phyloP scores from a whole-genome alignment of 2,888 invertebrate species.

The Oasisia sp. region DNA sequence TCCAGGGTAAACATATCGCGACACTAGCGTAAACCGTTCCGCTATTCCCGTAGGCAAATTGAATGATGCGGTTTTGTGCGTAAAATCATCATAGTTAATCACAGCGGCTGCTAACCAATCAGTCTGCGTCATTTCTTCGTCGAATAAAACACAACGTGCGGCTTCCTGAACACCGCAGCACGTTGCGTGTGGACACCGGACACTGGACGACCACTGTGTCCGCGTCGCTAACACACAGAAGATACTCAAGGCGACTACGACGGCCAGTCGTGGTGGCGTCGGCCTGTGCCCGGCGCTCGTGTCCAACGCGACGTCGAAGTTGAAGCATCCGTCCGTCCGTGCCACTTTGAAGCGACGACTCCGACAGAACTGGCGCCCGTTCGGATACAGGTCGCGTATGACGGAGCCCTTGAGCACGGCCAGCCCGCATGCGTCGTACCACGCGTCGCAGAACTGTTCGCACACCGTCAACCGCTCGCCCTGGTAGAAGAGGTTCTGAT shows the following conservation, averaged over 20 bases:
- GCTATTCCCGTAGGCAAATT: not conserved
- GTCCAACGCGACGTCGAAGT: slow-evolving; percentile 70
- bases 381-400: slow-evolving; percentile 58
- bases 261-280: slow-evolving; percentile 31
- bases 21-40: not conserved
- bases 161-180: not conserved
- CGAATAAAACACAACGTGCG: not conserved
- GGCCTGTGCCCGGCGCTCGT: slow-evolving; percentile 50
- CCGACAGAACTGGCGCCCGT: slow-evolving; percentile 60
- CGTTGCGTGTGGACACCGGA: not conserved
- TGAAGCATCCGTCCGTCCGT: slow-evolving; percentile 55
- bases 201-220: not conserved
- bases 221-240: not conserved
- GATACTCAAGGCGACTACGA: slow-evolving; percentile 1
- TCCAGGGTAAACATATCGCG: not conserved
- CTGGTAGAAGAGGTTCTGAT: slow-evolving; percentile 62
- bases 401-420: slow-evolving; percentile 64
- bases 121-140: not conserved
- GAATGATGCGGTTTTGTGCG: not conserved
- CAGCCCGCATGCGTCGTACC: slow-evolving; percentile 61
- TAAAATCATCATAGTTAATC: not conserved
- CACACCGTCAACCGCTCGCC: slow-evolving; percentile 63
- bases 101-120: not conserved
- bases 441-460: slow-evolving; percentile 62
- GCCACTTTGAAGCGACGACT: slow-evolving; percentile 61